These are phyloP conservation scores for Fragum whitleyi DNA, from an alignment of 2,888 invertebrate species.

Conservation along the genomic window DNA sequence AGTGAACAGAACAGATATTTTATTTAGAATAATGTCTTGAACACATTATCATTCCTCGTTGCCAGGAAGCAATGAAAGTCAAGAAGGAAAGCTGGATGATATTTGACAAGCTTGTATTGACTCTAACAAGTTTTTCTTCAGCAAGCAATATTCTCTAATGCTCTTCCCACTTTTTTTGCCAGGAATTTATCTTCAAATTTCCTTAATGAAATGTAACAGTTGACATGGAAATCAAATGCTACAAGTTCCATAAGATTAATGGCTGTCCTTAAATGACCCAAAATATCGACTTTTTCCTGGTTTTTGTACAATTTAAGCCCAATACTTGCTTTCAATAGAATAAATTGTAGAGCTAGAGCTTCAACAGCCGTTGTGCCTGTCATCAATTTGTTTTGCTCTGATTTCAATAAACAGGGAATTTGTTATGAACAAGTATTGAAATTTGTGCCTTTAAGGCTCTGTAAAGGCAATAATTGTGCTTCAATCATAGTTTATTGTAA, in stretches of 20 bases:
- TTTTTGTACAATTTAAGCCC: conserved; percentile 45
- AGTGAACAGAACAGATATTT: no score
- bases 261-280: conserved; percentile 45
- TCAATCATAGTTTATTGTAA: conserved; percentile 40
- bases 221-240: conserved; percentile 44
- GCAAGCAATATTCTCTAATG: conserved; percentile 18
- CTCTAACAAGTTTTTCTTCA: conserved; percentile 1
- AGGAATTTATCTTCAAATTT: conserved; percentile 17
- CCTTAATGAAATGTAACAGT: conserved; percentile 49
- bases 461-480: conserved; percentile 56
- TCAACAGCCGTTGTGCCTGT: conserved; percentile 38
- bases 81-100: background rate
- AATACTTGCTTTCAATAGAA: conserved; percentile 52
- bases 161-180: conserved; percentile 17
- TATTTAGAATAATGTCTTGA: no score
- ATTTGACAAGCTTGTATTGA: background rate
- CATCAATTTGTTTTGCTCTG: conserved; percentile 56
- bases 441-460: conserved; percentile 21
- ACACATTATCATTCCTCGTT: no score
- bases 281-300: conserved; percentile 36
- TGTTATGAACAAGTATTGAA: conserved; percentile 41
- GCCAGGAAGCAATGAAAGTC: background rate
- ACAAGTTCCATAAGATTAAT: conserved; percentile 43
- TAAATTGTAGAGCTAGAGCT: conserved; percentile 51
- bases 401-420: conserved; percentile 45